phyloP scores from a whole-genome alignment of 1,140 invertebrate species.

The Drosophila sechellia region DNA sequence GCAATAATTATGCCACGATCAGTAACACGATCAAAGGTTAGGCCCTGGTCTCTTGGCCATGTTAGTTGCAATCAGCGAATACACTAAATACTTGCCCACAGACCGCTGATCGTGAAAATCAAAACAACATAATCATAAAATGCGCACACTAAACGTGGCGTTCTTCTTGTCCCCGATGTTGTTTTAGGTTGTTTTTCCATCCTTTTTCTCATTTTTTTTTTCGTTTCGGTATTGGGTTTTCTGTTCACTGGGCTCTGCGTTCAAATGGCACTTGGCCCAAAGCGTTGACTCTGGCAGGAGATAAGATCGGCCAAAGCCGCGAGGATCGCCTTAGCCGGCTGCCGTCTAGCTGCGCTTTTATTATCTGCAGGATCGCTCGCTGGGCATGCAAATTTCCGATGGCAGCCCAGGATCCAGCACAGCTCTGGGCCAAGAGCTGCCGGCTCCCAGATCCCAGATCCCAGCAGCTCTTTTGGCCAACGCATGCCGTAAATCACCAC shows the following conservation, averaged over 20 bases:
- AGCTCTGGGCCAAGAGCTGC: constrained; percentile 15
- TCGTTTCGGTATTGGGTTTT: constrained; percentile 8
- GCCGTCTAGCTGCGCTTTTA: constrained; percentile 59
- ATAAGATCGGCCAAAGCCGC: constrained; percentile 65
- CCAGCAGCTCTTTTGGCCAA: constrained; percentile 36
- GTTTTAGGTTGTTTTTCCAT: constrained; percentile 29
- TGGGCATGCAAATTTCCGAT: constrained; percentile 82
- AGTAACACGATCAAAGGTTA: constrained; percentile 82
- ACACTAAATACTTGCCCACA: constrained; percentile 49
- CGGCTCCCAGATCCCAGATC: constrained; percentile 39
- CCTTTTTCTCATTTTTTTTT: constrained; percentile 13
- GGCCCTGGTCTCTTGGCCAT: constrained; percentile 40
- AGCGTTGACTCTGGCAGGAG: constrained; percentile 70
- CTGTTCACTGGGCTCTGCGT: constrained; percentile 74
- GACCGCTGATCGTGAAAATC: constrained; percentile 77
- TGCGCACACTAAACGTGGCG: constrained; percentile 76
- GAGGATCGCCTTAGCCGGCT: constrained; percentile 33
- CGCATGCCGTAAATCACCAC: constrained; percentile 82
- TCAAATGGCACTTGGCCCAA: constrained; percentile 77
- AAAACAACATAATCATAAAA: constrained; percentile 83
- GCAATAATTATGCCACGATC: constrained; percentile 80
- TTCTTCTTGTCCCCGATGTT: constrained; percentile 59
- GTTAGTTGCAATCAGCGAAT: constrained; percentile 68
- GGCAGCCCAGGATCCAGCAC: constrained; percentile 46
- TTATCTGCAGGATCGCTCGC: constrained; percentile 79